A percentile compares a stretch with the other conserved stretches of the same genome.
These are phyloP conservation scores for Dipodomys merriami DNA, from an alignment of 2,113 vertebrate genomes.

Conservation along the genomic window DNA sequence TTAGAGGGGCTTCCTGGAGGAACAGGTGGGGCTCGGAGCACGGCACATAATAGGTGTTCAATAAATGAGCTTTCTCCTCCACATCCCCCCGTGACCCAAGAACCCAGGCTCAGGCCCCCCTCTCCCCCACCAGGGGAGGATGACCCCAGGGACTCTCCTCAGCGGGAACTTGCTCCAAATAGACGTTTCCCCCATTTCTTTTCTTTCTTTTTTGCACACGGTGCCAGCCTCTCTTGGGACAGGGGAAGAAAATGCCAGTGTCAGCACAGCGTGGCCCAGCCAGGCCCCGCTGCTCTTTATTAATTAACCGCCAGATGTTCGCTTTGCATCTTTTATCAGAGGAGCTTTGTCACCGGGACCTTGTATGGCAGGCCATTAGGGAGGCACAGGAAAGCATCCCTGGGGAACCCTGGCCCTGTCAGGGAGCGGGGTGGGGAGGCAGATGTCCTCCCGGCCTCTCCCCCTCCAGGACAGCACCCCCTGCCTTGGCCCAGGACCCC, in stretches of 20 bases:
- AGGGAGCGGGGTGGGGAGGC: not conserved
- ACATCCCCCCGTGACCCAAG: not conserved
- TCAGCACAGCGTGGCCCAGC: conserved; percentile 67
- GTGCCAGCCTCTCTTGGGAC: conserved; percentile 73
- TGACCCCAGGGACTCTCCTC: not conserved
- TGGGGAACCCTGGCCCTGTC: not conserved
- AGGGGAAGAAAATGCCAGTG: conserved; percentile 42
- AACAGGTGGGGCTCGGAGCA: too few species aligned
- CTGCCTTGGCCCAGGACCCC: too few species aligned
- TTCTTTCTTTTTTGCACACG: not conserved
- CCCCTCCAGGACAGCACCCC: not conserved
- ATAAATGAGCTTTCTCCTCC: not conserved
- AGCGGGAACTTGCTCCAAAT: conserved; percentile 42
- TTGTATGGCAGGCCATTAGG: conserved; percentile 69
- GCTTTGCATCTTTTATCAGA: conserved; percentile 77
- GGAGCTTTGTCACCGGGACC: conserved; percentile 67
- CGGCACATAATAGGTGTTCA: not conserved
- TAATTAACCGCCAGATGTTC: conserved; percentile 81
- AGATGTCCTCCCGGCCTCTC: not conserved
- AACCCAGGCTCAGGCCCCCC: not conserved
- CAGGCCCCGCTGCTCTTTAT: conserved; percentile 74
- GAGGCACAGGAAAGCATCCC: conserved; percentile 49
- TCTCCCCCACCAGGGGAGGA: not conserved
- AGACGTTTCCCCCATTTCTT: not conserved
- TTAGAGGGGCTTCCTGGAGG: not conserved